Base-by-base conservation (phyloP, 1,140 invertebrate species). In the Dendrolimus kikuchii region DNA sequence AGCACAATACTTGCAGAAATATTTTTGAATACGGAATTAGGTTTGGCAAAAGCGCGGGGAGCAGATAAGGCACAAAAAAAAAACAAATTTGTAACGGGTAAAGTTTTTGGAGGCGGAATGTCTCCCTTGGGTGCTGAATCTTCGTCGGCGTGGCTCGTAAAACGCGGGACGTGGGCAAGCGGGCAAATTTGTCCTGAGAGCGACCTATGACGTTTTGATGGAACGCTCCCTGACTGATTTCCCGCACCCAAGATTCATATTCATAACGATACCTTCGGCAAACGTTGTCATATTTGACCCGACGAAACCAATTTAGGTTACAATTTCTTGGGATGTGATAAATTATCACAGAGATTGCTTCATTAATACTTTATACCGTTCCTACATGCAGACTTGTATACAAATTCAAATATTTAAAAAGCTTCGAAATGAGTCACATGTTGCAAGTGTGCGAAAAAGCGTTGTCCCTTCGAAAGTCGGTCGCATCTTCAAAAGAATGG, bases 11-110 rank as follows among this genome's bases (percentile, higher is more conserved):
- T 82, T 79, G 81, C 79, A 77, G 75, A 84, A 83, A 86, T 86
- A 86, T 86, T 86, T 86, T 86, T 84, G 82, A 86, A 86, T 86
- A 86, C 82, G 70, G 82, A 86, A 86, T 86, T 86, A 86, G 81
- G 82, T 84, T 81, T 80, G 81, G 72, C 77, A 83, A 85, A 81
- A 78, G 76, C 77, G 81, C 76, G 79, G 76, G 80, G 69, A 77
- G 79, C 82, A 86, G 82, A 84, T 84, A 84, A 83, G 77, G 80
- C 79, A 81, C 74, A 78, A 86, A 84, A 83, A 68, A 82, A 86
- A 86, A 86, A 86, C 82, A 84, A 86, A 86, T 86, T 86, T 86
- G 82, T 86, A 86, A 86, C 82, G 82, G 82, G 81, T 86, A 86
- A 86, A 84, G 79, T 86, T 86, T 86, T 86, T 82, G 79, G 82